Conservation (phyloP, 2,113 vertebrate genomes). For the Psettodes erumei region DNA sequence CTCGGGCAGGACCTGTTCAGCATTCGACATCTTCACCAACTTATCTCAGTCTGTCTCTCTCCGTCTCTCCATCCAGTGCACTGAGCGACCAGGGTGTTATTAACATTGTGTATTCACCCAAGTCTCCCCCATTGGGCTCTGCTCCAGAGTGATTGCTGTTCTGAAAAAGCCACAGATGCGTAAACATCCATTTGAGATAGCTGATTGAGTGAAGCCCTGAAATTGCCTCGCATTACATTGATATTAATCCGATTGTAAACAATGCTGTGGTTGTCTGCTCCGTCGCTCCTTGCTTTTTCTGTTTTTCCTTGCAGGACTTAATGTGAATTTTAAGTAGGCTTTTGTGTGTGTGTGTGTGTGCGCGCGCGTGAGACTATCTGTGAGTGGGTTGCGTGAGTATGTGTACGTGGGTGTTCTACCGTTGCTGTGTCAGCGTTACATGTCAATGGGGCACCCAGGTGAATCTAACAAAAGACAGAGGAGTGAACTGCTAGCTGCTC, state of each 20-base stretch:
- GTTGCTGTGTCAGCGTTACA: conserved; percentile 42
- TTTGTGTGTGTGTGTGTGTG: not conserved
- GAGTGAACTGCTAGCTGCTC: conserved; percentile 63
- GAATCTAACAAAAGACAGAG: conserved; percentile 51
- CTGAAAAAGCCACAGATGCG: conserved; percentile 25
- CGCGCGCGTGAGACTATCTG: conserved; percentile 13
- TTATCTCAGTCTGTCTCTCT: conserved; percentile 47
- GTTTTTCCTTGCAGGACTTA: conserved; percentile 16
- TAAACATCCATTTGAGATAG: conserved; percentile 34
- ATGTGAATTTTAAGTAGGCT: conserved; percentile 49
- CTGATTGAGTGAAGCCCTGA: conserved; percentile 10
- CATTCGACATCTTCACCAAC: conserved; percentile 59
- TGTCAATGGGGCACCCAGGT: conserved; percentile 65
- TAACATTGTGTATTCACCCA: conserved; percentile 9
- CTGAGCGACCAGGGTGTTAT: conserved; percentile 14
- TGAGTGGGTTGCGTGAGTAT: conserved; percentile 5
- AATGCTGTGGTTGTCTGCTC: conserved; percentile 29
- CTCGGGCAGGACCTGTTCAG: conserved; percentile 65
- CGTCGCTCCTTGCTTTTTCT: conserved; percentile 1
- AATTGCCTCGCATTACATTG: conserved; percentile 32
- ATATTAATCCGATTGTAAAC: conserved; percentile 55
- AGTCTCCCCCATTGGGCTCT: conserved; percentile 14
- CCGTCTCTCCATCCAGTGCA: conserved; percentile 29
- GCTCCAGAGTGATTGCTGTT: conserved; percentile 12
- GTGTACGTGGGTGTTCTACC: conserved; percentile 21